Evolutionary conservation across 2,888 invertebrate species (phyloP).

Genomic region (Xanthorhoe spadicearia): DNA sequence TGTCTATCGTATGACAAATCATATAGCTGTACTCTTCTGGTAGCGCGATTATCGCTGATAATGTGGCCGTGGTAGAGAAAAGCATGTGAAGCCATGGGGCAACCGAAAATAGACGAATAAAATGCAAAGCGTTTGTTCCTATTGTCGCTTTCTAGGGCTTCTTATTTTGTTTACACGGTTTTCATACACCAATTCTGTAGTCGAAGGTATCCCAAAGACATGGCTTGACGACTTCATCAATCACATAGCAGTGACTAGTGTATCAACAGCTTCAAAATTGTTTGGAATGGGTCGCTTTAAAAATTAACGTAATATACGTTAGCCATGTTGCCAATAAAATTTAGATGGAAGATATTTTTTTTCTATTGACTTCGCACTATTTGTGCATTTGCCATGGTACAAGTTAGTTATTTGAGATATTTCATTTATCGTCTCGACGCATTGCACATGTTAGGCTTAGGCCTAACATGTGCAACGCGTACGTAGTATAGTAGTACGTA

Average conservation of each 20-base stretch:
- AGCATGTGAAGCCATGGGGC: slow-evolving; percentile 18
- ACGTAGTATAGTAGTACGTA: no score
- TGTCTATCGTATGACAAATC: neutral
- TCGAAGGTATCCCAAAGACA: neutral
- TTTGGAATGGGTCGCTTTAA: neutral
- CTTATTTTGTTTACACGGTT: neutral
- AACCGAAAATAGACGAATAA: slow-evolving; percentile 1
- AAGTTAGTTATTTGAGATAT: no score
- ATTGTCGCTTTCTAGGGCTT: neutral
- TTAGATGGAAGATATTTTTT: no score
- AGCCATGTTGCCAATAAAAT: no score
- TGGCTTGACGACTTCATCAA: neutral
- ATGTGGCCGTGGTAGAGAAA: slow-evolving; percentile 5
- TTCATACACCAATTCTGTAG: no score
- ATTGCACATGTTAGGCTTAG: no score
- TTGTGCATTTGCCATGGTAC: no score
- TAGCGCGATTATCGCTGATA: neutral
- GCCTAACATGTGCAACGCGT: no score
- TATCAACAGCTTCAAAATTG: neutral
- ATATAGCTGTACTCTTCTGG: neutral
- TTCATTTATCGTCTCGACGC: no score
- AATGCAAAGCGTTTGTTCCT: neutral
- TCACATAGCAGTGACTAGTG: neutral
- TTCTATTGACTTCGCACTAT: no score
- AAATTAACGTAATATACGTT: no score